A percentile compares a stretch with the other conserved stretches of the same genome.
Evolutionary conservation across 2,797 vertebrate genomes (phyloP).

Genomic region (Rallus crepitans): DNA sequence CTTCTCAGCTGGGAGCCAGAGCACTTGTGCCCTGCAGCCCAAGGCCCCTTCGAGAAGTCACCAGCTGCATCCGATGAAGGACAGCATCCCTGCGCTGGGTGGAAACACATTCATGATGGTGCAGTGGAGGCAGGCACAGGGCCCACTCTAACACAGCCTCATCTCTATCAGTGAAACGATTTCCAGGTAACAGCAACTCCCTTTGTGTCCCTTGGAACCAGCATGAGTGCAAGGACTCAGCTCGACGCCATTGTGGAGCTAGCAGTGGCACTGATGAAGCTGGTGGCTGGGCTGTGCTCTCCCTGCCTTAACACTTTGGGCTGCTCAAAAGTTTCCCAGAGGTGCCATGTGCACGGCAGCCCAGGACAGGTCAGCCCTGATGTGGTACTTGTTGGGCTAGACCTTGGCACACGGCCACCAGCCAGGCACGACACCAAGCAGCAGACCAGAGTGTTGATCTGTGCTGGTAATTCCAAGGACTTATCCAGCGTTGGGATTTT

Average conservation of each 20-base stretch:
- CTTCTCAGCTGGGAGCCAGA: background rate
- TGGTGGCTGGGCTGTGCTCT: background rate
- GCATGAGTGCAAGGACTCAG: rapidly evolving
- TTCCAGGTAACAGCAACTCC: background rate
- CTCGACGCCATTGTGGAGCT: background rate
- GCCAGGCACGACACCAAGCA: background rate
- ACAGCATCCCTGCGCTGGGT: rapidly evolving
- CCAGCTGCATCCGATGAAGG: rapidly evolving
- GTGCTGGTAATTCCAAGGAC: rapidly evolving
- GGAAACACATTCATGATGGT: background rate
- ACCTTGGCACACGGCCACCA: rapidly evolving
- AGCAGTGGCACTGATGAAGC: background rate
- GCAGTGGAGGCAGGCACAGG: background rate
- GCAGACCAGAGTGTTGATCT: too few species aligned
- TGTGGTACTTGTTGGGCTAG: rapidly evolving
- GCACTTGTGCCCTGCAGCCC: rapidly evolving
- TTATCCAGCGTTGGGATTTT: background rate
- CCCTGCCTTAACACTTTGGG: background rate
- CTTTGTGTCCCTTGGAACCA: background rate
- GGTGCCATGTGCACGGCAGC: rapidly evolving
- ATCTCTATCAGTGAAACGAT: rapidly evolving
- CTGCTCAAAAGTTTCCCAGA: background rate
- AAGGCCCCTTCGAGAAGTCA: background rate
- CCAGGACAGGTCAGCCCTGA: background rate
- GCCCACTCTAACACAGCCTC: rapidly evolving